Percentiles rank a stretch among this genome's conserved stretches.
phyloP scores from a whole-genome alignment of 1,140 invertebrate genomes.

The Aricia agestis region DNA sequence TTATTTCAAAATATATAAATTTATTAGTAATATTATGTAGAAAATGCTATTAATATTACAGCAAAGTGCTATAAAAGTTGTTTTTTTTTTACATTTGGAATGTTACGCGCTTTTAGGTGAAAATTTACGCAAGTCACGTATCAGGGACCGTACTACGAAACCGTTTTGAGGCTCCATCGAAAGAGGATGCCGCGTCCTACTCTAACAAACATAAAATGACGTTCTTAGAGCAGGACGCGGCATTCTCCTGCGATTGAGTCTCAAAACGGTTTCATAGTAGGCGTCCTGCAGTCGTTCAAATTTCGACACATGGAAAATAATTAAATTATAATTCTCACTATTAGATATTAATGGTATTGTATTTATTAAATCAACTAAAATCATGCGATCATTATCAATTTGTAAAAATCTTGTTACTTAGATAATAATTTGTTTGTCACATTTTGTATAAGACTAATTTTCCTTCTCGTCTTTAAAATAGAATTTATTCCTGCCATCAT shows the following conservation, averaged over 20 bases:
- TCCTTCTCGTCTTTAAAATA: constrained; percentile 11
- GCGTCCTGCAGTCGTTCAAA: background rate
- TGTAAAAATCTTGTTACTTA: background rate
- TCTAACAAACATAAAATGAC: no score
- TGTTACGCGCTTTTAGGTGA: background rate
- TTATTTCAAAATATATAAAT: background rate
- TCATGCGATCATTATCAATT: background rate
- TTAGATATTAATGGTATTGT: constrained; percentile 5
- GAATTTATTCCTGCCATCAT: constrained; percentile 11
- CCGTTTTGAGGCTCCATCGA: no score
- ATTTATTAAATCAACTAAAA: background rate
- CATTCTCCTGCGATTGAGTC: no score
- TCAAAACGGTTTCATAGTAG: no score
- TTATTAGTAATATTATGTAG: background rate
- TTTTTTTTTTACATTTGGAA: constrained; percentile 10
- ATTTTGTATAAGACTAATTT: background rate
- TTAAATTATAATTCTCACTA: constrained; percentile 13
- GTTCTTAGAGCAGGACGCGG: no score
- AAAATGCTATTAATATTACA: constrained; percentile 1
- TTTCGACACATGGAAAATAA: background rate
- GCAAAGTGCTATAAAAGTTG: background rate
- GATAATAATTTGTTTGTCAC: background rate
- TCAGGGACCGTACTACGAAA: no score
- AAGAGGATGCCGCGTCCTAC: no score
- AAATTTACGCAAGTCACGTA: background rate